phyloP scores from a whole-genome alignment of 2,113 vertebrate genomes.

The Cephalopterus ornatus region DNA sequence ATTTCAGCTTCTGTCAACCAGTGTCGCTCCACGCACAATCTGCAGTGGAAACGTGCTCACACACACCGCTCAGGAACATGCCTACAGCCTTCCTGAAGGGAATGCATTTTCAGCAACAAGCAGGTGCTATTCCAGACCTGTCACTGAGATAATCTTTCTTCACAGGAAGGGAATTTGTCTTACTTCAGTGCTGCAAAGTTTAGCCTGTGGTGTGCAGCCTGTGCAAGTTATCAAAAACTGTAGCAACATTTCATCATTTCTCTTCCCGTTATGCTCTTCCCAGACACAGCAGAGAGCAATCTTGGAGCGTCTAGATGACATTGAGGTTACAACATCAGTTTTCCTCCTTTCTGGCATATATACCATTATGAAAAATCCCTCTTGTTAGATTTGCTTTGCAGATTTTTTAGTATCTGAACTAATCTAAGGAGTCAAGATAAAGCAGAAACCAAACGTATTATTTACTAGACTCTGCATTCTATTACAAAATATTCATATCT shows the following conservation, averaged over 20 bases:
- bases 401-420: not conserved
- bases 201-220: not conserved
- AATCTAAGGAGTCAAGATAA: not conserved
- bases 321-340: not conserved
- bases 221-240: not conserved
- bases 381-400: not conserved
- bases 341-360: not conserved
- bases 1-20: not conserved
- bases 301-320: not conserved
- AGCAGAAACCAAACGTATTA: not conserved
- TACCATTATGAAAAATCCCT: not conserved
- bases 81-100: not conserved
- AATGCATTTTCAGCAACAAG: not conserved
- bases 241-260: not conserved
- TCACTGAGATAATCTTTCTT: not conserved
- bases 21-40: accelerated
- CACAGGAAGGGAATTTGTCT: not conserved
- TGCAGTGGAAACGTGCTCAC: not conserved
- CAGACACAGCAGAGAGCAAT: not conserved
- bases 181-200: not conserved
- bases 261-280: not conserved
- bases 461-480: not conserved
- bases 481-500: not conserved
- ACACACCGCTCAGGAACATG: not conserved
- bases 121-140: not conserved